These are phyloP conservation scores for Drosophila nr. perissopoda DNA, from an alignment of 2,888 invertebrate genomes.

Conservation along the genomic window DNA sequence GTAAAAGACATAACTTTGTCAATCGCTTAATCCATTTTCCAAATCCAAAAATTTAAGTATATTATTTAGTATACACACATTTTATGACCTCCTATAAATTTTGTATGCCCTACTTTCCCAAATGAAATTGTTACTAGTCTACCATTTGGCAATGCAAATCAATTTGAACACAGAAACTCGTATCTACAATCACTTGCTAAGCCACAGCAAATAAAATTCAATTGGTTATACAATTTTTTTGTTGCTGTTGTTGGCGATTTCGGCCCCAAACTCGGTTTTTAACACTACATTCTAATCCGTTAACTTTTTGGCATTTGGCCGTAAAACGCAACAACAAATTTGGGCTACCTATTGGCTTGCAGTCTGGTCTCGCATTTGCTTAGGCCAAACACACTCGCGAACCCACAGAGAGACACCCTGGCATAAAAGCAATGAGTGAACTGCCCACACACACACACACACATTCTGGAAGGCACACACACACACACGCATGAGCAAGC, in stretches of 20 bases:
- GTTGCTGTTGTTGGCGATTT: constrained; percentile 5
- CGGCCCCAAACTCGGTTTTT: constrained; percentile 32
- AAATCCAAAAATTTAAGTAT: neutral
- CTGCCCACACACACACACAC: constrained; percentile 26
- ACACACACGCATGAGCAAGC: constrained; percentile 32
- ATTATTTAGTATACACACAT: neutral
- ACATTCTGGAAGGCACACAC: constrained; percentile 14
- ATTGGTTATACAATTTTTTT: constrained; percentile 14
- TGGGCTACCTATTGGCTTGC: constrained; percentile 69
- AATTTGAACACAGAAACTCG: neutral
- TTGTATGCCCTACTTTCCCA: neutral
- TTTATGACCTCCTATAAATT: neutral
- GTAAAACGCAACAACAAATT: constrained; percentile 48
- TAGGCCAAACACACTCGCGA: constrained; percentile 14
- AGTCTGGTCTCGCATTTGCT: constrained; percentile 38
- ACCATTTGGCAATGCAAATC: constrained; percentile 2
- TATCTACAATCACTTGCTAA: neutral
- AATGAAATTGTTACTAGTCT: neutral
- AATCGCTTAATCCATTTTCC: neutral
- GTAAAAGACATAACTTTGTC: neutral
- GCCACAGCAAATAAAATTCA: constrained; percentile 26
- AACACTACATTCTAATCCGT: constrained; percentile 68
- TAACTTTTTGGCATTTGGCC: constrained; percentile 60
- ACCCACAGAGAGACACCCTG: neutral
- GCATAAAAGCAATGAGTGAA: constrained; percentile 2